phyloP scores from a whole-genome alignment of 2,797 vertebrate genomes.

The Ptychobarbus kaznakovi region DNA sequence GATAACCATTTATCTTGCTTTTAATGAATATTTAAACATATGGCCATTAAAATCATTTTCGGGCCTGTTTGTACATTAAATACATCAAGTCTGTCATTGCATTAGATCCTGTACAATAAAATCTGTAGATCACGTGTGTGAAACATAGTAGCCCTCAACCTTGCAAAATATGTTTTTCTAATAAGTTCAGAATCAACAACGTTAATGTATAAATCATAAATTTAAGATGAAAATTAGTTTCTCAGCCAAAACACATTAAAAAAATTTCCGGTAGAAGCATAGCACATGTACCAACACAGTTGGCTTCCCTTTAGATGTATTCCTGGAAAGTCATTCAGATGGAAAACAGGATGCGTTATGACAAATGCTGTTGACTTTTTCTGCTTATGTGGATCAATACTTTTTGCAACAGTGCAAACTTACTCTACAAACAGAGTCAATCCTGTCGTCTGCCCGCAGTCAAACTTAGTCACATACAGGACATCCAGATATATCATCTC shows the following conservation, averaged over 20 bases:
- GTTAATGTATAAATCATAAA: neutral
- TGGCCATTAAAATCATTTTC: neutral
- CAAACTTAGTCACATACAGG: neutral
- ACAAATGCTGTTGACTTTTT: constrained; percentile 35
- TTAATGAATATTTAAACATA: neutral
- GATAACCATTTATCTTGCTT: neutral
- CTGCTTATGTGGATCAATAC: constrained; percentile 17
- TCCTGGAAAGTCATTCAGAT: constrained; percentile 7
- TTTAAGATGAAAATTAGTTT: neutral
- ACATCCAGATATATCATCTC: neutral
- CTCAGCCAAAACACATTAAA: neutral
- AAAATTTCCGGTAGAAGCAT: neutral
- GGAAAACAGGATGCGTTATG: constrained; percentile 20
- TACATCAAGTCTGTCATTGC: neutral
- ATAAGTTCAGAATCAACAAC: neutral
- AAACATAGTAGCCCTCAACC: neutral
- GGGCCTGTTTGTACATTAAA: neutral
- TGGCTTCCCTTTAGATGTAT: neutral
- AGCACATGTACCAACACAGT: neutral
- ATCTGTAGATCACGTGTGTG: neutral
- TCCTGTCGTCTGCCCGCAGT: neutral
- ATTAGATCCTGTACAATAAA: neutral
- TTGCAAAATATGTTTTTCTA: neutral
- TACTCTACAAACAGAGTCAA: constrained; percentile 14
- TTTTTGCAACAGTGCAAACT: constrained; percentile 36